Base-by-base conservation (phyloP, 2,797 vertebrate genomes). In the Pseudochirops corinnae region DNA sequence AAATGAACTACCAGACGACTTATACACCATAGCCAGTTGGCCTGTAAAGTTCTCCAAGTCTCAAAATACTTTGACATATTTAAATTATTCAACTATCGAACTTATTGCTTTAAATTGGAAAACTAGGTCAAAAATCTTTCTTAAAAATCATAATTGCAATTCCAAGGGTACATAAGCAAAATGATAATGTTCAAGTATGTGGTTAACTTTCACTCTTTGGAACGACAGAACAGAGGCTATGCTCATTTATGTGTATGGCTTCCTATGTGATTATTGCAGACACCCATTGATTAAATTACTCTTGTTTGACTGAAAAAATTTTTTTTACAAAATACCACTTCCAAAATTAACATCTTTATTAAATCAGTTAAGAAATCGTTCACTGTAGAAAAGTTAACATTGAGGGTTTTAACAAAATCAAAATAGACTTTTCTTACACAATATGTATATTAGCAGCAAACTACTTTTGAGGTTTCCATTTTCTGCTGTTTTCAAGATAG, bases 341-440 rank as follows among this genome's bases (percentile, higher is more conserved):
- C 67, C 93, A 97, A 98, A 98, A 98, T 97, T 98, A 98, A 98
- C 94, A 93, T 97, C 97, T 98, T 98, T 97, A 98, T 97, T 97
- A 98, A 98, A 97, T 95, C 96, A 98, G 97, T 97, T 98, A 98
- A 97, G 98, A 98, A 98, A 98, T 3, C n/a, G 87, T 98, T 98
- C 74, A 96, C 92, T 97, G 96, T 98, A 98, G 94, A 98, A 98
- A 97, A 98, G 96, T 97, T 97, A 98, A 96, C 97, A 97, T 0
- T 4, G 95, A 56, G 92, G 33, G 1, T 53, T 98, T 97, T 97
- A 97, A 98, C 91, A 95, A 98, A 98, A 98, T 95, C 94, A 96
- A 98, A 97, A 97, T 97, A 98, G 95, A 97, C 92, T 93, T 95
- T 97, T 87, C 98, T 94, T 97, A 97, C 96, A 97, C 94, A 96